phyloP scores from a whole-genome alignment of 2,797 vertebrate species.

The Pseudochromis fuscus region DNA sequence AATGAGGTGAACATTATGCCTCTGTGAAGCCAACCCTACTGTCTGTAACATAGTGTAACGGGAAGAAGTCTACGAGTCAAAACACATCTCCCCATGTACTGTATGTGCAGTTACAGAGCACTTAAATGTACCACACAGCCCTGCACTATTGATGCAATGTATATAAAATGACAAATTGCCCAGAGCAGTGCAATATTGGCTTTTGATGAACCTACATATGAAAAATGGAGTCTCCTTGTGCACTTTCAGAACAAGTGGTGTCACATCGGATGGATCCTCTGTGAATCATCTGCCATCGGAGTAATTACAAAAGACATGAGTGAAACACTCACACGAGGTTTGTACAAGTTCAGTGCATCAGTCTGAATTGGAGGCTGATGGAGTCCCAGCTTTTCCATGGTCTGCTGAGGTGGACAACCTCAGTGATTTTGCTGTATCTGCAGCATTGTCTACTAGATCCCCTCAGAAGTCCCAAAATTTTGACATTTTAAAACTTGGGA shows the following conservation, averaged over 20 bases:
- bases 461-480: slow-evolving; percentile 9
- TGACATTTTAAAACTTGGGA: slow-evolving; percentile 9
- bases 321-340: slow-evolving; percentile 34
- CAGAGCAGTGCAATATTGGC: slow-evolving; percentile 24
- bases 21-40: neutral
- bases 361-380: slow-evolving; percentile 1
- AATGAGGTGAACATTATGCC: slow-evolving; percentile 14
- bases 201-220: slow-evolving; percentile 43
- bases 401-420: slow-evolving; percentile 11
- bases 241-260: slow-evolving; percentile 66
- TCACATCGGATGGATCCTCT: slow-evolving; percentile 65
- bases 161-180: slow-evolving; percentile 51
- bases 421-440: slow-evolving; percentile 1
- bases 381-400: neutral
- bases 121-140: slow-evolving; percentile 16
- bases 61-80: neutral
- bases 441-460: no score
- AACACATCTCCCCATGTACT: slow-evolving; percentile 2
- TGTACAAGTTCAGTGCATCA: slow-evolving; percentile 6
- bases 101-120: slow-evolving; percentile 15
- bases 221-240: slow-evolving; percentile 60
- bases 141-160: slow-evolving; percentile 23
- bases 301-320: slow-evolving; percentile 61
- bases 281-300: slow-evolving; percentile 54
- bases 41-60: neutral